A percentile compares a stretch with the other conserved stretches of the same genome.
Evolutionary conservation across 92 coral and sea anemone species (phyloP).

Genomic region (Desmophyllum pertusum): DNA sequence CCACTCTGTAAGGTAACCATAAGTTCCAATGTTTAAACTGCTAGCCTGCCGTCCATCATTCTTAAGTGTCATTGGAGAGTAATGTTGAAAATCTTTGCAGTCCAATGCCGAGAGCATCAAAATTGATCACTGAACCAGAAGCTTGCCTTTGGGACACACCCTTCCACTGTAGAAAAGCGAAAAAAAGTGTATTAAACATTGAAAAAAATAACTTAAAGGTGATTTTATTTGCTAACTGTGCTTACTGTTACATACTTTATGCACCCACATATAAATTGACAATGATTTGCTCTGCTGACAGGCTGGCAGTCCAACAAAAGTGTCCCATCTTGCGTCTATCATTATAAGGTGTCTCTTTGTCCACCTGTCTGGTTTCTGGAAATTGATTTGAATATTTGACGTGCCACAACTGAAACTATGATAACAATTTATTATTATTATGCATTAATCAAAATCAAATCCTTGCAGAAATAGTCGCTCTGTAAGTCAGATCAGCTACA

Average conservation of each 20-base stretch:
- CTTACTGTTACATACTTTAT: constrained; percentile 79
- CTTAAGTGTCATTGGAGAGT: constrained; percentile 44
- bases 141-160: constrained; percentile 53
- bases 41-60: constrained; percentile 11
- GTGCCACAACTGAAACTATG: constrained; percentile 56
- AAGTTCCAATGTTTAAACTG: constrained; percentile 71
- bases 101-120: constrained; percentile 71
- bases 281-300: constrained; percentile 58
- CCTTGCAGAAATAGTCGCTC: too few relatives aligned
- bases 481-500: too few relatives aligned
- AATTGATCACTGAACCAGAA: constrained; percentile 53
- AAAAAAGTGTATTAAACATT: too few relatives aligned
- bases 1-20: constrained; percentile 77
- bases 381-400: constrained; percentile 64
- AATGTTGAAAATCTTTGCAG: constrained; percentile 67
- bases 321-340: constrained; percentile 91
- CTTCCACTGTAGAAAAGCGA: constrained; percentile 68
- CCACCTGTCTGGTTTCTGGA: constrained; percentile 66
- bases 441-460: too few relatives aligned
- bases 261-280: constrained; percentile 78
- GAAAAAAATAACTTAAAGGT: too few relatives aligned
- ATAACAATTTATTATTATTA: not conserved
- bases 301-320: constrained; percentile 64
- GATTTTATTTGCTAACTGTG: too few relatives aligned
- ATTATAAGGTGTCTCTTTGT: constrained; percentile 80